phyloP scores from a whole-genome alignment of 2,888 invertebrate species.

The Lutraria lutraria region DNA sequence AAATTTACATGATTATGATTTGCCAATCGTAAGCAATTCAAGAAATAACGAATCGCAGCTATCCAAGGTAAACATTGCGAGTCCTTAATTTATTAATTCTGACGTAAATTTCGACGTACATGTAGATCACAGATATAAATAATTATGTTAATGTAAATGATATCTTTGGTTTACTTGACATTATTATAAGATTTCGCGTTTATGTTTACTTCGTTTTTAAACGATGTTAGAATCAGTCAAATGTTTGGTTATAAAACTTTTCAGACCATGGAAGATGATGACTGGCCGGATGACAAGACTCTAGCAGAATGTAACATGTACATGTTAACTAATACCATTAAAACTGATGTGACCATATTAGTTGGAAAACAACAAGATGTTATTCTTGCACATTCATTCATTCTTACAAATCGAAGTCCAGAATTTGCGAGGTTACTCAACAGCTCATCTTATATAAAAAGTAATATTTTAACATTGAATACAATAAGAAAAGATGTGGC shows the following conservation, averaged over 20 bases:
- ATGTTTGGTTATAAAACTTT: background rate
- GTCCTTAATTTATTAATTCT: too few relatives aligned
- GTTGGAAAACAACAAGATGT: conserved; percentile 49
- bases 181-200: too few relatives aligned
- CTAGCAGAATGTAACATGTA: conserved; percentile 59
- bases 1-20: background rate
- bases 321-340: conserved; percentile 61
- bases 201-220: too few relatives aligned
- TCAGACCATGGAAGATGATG: conserved; percentile 37
- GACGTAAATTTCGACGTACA: too few relatives aligned
- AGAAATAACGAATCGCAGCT: background rate
- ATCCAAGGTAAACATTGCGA: background rate
- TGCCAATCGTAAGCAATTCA: background rate
- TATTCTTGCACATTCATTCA: conserved; percentile 53
- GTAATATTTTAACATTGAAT: background rate
- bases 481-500: background rate
- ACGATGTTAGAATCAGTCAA: too few relatives aligned
- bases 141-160: too few relatives aligned
- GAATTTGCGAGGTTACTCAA: conserved; percentile 32
- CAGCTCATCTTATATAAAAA: background rate
- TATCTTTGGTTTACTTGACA: too few relatives aligned
- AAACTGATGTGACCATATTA: conserved; percentile 66
- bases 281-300: conserved; percentile 62
- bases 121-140: too few relatives aligned
- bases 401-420: conserved; percentile 55